Base-by-base conservation (phyloP, 2,888 invertebrate species). In the Thera britannica region DNA sequence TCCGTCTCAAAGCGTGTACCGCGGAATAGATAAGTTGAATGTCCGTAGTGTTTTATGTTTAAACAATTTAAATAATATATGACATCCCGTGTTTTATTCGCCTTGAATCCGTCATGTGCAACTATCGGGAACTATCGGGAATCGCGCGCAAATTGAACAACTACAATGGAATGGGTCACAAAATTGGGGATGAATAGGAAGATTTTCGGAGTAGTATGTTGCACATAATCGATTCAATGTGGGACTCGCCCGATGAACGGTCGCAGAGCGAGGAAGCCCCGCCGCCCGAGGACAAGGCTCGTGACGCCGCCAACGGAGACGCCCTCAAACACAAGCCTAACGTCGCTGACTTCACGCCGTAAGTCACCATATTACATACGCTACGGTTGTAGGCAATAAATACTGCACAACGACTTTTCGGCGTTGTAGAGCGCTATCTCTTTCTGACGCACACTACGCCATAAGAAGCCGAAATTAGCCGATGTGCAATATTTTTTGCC, bases 341-440 rank as follows among this genome's bases (percentile, higher is more conserved):
- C 79, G 81, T 93, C 77, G 88, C 93, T 70, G 94, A 93, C 76
- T 94, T 95, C 75, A 96, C 95, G 74, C 96, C 96, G 96, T 96
- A 88, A 95, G 95, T 84, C 70, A 35, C 58, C 23, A 58, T 9
- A 46, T 46, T 46, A 38, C 4, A 1, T 38, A 38, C 38, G 4
- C 23, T 23, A 23, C 23, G 23, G 23, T 23, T 23, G 23, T 23
- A n/a, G n/a, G n/a, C n/a, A n/a, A n/a, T n/a, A 23, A 23, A 23
- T 23, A 23, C 23, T 23, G 23, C 23, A 23, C 23, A 23, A 23
- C 23, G 23, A 23, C 23, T 23, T 23, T 23, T 23, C 23, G 23
- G 23, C 23, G 0, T 23, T 23, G 23, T 23, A 23, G 23, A 23
- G 23, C 23, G 23, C 1, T 23, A 23, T 23, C 23, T 23, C 23